These are phyloP conservation scores for Amazona guildingii DNA, from an alignment of 2,113 vertebrate species.

Conservation along the genomic window DNA sequence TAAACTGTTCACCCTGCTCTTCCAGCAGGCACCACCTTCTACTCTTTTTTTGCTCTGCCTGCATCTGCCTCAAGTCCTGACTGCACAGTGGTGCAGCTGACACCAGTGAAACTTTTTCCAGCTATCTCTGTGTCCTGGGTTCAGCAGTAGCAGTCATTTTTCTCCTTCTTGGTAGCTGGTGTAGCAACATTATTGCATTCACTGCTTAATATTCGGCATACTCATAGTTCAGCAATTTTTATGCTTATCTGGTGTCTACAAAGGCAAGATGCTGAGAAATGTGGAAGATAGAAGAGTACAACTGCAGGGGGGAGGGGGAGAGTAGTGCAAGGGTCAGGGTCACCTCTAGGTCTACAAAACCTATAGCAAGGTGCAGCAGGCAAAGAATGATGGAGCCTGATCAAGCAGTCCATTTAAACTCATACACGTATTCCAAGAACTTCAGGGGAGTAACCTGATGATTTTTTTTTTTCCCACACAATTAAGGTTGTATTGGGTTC, in stretches of 20 bases:
- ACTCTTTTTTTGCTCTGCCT: neutral
- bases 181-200: neutral
- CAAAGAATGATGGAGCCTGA: neutral
- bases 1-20: neutral
- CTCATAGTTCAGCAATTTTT: neutral
- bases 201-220: neutral
- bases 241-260: neutral
- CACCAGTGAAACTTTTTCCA: neutral
- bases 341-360: neutral
- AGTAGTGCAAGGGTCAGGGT: neutral
- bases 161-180: too few relatives aligned
- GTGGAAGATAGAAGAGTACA: neutral
- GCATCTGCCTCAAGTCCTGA: neutral
- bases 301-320: accelerated
- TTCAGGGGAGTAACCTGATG: neutral
- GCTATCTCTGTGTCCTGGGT: neutral
- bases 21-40: neutral
- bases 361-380: neutral
- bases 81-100: neutral
- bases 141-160: too few relatives aligned
- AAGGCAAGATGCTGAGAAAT: neutral
- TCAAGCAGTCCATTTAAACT: neutral
- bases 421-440: neutral
- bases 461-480: neutral
- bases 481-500: neutral